Base-by-base conservation (phyloP, 2,888 invertebrate species). In the Molorchus minor region DNA sequence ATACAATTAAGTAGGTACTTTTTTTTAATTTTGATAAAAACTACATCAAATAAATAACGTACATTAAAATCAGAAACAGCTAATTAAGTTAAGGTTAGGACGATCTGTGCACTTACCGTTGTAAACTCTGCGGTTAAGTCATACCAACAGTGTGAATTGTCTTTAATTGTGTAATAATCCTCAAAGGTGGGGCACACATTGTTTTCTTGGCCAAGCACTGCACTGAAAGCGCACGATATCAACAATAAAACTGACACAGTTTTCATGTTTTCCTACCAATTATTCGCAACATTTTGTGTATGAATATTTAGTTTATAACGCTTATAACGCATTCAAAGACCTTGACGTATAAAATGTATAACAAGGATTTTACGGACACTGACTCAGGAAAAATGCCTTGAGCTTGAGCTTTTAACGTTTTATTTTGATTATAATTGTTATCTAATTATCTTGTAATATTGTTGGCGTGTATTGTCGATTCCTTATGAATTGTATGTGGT, bases 121-220 rank as follows among this genome's bases (percentile, higher is more conserved):
- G 71, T 68, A 54, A 66, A 68, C 43, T 75, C 75, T 13, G 76
- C 77, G 12, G 76, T 72, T 13, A 75, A 66, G 66, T 80, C 76
- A 57, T 77, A 79, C 73, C 77, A 80, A 65, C 80, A 80, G 38
- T 75, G 78, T 33, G 76, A 66, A 61, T 78, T 80, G 47, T 73
- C 71, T 47, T 73, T 71, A 25, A 78, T 68, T 1, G 76, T 74
- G 56, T 76, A 74, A 63, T 80, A 80, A 68, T 79, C 79, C 52
- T 74, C 62, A 52, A 75, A 75, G 7, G 75, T 78, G 10, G 75
- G 75, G 64, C 80, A 80, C 54, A 79, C 79, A 68, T 80, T 80
- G 57, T 76, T 79, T 46, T 69, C 58, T 29, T 63, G 47, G 40
- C 60, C 58, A 19, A 20, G 12, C 29, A 45, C 64, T 8, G 7